phyloP scores from a whole-genome alignment of 1,140 invertebrate species.

The Holcopasites calliopsidis region DNA sequence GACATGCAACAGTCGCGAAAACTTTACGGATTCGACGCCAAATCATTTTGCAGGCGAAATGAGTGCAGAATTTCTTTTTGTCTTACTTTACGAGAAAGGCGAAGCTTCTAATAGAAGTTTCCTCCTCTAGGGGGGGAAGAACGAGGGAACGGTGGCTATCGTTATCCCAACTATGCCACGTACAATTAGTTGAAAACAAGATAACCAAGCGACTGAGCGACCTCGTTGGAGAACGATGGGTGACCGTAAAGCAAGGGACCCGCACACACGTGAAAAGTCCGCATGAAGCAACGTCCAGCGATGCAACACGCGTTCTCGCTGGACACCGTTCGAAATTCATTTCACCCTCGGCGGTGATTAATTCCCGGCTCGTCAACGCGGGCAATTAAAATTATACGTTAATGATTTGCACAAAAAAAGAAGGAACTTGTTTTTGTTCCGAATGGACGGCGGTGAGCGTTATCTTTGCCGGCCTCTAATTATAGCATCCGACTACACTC shows the following conservation, averaged over 20 bases:
- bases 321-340: constrained; percentile 2
- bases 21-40: not conserved
- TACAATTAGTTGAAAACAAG: constrained; percentile 78
- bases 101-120: constrained; percentile 3
- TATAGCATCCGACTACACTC: constrained; percentile 54
- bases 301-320: too few relatives aligned
- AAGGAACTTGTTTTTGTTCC: constrained; percentile 75
- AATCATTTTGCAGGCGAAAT: not conserved
- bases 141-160: constrained; percentile 51
- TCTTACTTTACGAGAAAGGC: not conserved
- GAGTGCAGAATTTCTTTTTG: not conserved
- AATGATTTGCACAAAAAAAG: constrained; percentile 75
- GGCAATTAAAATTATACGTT: constrained; percentile 77
- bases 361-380: constrained; percentile 71
- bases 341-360: constrained; percentile 73
- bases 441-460: constrained; percentile 55
- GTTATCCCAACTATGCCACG: constrained; percentile 71
- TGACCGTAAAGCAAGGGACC: constrained; percentile 32
- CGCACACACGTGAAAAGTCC: constrained; percentile 18
- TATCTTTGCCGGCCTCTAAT: constrained; percentile 72
- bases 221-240: constrained; percentile 39
- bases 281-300: too few relatives aligned
- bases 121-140: not conserved
- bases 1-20: too few relatives aligned
- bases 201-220: constrained; percentile 66